Percentiles rank a stretch among this genome's conserved stretches.
Evolutionary conservation across 2,113 vertebrate genomes (phyloP).

Genomic region (human): DNA sequence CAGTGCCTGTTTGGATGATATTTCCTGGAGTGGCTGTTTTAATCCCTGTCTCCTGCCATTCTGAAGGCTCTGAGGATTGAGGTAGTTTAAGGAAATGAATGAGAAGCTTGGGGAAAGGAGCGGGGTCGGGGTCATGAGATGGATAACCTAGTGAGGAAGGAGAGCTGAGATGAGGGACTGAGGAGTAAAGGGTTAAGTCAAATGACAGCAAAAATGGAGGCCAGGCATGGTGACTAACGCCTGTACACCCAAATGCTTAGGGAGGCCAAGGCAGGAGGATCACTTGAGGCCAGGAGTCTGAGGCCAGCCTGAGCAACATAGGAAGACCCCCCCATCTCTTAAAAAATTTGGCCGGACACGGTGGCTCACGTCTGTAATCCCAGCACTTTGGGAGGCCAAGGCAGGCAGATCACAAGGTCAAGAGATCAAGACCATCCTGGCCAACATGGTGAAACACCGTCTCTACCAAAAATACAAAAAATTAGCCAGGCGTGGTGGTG

Average conservation of each 20-base stretch:
- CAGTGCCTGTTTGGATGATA: neutral
- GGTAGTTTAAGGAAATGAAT: neutral
- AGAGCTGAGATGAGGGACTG: neutral
- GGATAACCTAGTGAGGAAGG: neutral
- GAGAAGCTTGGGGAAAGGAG: neutral
- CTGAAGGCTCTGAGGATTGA: neutral
- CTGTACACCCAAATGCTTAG: neutral
- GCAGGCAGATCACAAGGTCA: neutral
- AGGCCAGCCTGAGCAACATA: neutral
- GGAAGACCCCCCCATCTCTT: neutral
- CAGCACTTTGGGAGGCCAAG: neutral
- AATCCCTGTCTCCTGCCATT: neutral
- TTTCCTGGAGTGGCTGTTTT: neutral
- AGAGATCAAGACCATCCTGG: neutral
- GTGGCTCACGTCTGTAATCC: neutral
- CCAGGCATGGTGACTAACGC: neutral
- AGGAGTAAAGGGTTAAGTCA: neutral
- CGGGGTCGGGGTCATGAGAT: neutral
- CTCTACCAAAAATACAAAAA: neutral
- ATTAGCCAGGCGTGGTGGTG: too few species aligned
- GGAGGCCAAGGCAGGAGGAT: neutral
- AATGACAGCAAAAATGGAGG: neutral
- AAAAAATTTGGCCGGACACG: neutral
- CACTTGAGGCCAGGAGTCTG: neutral
- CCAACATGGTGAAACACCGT: neutral